Evolutionary conservation across 2,113 vertebrate genomes (phyloP), one percentile per base, ranked within the genome.

Genomic region (Motacilla alba): DNA sequence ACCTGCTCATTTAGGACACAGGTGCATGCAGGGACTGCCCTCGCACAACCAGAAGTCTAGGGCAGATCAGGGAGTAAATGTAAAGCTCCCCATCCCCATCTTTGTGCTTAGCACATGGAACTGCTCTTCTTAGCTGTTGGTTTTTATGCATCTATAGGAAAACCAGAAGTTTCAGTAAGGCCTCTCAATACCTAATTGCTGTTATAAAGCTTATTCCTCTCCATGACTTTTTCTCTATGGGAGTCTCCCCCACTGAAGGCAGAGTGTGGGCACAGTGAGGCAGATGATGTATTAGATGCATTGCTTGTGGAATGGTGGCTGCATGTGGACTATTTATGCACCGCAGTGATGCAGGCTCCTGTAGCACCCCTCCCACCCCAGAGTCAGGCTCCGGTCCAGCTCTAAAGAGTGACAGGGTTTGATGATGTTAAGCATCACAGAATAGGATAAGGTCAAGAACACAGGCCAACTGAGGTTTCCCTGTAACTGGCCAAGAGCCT

Each of bases 341-440:
- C 37, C 53, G 41, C 0, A 0, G 30, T 81, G 39, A 33, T 74
- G 28, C 35, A 35, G n/a, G 50, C 63, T 67, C 41, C n/a, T 0
- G 0, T 19, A 52, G 28, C 30, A 88, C 5, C 18, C 10, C 13
- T 90, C 18, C 15, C 10, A 66, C 19, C 19, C 21, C 33, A 41
- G 37, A 47, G 47, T 39, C 59, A 53, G 5, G 15, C 50, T 50
- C 69, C 76, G 15, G n/a, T 58, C n/a, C 31, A 66, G 44, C 59
- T 69, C 28, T 88, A 15, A 88, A 58, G n/a, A 43, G 4, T 23
- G 6, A 68, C 44, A 68, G 67, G 6, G 4, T 30, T 20, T 60
- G 41, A 60, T 49, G 55, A 33, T 31, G 11, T 52, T 63, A 52
- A 84, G 15, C 50, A 62, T 35, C 59, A 77, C 1, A 2, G 26